These are phyloP conservation scores for Oreotrochilus melanogaster DNA, from an alignment of 2,113 vertebrate genomes.

Conservation along the genomic window DNA sequence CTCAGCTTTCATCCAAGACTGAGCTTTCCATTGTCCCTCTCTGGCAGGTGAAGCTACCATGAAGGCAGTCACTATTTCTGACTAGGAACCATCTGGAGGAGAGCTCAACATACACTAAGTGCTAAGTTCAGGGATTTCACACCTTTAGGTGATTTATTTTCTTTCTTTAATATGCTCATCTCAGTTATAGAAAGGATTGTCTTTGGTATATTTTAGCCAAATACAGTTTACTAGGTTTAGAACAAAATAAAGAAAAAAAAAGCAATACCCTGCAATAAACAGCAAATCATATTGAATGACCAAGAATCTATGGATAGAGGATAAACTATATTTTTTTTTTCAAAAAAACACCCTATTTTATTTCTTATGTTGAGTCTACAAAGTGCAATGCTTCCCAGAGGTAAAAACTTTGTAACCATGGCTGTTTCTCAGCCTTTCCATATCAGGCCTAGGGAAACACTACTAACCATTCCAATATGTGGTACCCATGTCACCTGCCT, in stretches of 20 bases:
- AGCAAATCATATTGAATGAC: not conserved
- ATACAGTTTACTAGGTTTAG: not conserved
- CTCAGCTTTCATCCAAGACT: conserved; percentile 11
- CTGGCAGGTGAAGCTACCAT: not conserved
- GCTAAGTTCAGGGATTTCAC: not conserved
- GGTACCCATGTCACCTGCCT: fast-evolving
- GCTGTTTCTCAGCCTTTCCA: not conserved
- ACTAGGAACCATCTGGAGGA: not conserved
- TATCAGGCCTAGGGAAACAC: not conserved
- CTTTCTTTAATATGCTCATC: not conserved
- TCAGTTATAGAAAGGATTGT: not conserved
- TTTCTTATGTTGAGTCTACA: not conserved
- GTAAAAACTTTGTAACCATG: not conserved
- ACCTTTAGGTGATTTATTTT: not conserved
- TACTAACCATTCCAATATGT: not conserved
- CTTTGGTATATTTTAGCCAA: not conserved
- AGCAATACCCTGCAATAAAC: not conserved
- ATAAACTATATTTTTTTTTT: not conserved
- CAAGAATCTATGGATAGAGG: not conserved
- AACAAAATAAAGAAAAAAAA: not conserved
- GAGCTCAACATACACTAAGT: not conserved
- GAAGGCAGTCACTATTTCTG: not conserved
- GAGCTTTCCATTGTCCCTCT: not conserved
- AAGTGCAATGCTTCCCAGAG: not conserved
- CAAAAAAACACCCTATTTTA: not conserved